phyloP scores from a whole-genome alignment of 2,797 vertebrate genomes.

The Dermochelys coriacea region DNA sequence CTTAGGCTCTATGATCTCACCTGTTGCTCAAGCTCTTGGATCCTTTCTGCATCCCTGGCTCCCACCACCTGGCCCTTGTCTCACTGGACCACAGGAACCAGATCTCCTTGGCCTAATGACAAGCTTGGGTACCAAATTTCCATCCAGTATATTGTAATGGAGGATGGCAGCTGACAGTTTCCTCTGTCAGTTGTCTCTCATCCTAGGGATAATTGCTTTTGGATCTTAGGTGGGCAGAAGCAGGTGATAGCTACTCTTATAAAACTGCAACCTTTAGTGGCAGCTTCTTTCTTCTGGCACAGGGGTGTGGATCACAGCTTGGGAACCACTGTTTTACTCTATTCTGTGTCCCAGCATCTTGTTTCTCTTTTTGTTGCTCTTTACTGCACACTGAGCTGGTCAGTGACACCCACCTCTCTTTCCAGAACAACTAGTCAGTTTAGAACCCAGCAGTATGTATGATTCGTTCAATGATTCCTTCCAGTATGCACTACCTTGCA shows the following conservation, averaged over 20 bases:
- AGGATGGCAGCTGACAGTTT: conserved; percentile 35
- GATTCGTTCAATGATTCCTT: not conserved
- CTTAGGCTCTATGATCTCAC: not conserved
- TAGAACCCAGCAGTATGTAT: not conserved
- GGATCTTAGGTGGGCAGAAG: not conserved
- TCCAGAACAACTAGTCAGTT: not conserved
- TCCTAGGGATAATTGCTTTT: not conserved
- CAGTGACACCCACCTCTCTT: not conserved
- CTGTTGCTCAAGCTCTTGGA: not conserved
- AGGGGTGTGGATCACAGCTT: not conserved
- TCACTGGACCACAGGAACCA: too few species aligned
- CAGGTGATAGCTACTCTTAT: not conserved
- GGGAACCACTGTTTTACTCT: not conserved
- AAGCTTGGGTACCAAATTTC: conserved; percentile 35
- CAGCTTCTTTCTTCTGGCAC: not conserved
- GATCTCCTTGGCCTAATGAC: conserved; percentile 10
- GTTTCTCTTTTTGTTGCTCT: conserved; percentile 12
- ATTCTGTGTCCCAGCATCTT: not conserved
- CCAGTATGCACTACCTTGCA: not conserved
- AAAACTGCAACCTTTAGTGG: not conserved
- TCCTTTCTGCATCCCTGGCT: conserved; percentile 2
- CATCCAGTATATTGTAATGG: conserved; percentile 21
- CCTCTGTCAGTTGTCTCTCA: conserved; percentile 30
- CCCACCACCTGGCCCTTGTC: not conserved
- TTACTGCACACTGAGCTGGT: not conserved